A percentile compares a stretch with the other conserved stretches of the same genome.
These are phyloP conservation scores for Eristalinus aeneus DNA, from an alignment of 2,888 invertebrate genomes.

Conservation along the genomic window DNA sequence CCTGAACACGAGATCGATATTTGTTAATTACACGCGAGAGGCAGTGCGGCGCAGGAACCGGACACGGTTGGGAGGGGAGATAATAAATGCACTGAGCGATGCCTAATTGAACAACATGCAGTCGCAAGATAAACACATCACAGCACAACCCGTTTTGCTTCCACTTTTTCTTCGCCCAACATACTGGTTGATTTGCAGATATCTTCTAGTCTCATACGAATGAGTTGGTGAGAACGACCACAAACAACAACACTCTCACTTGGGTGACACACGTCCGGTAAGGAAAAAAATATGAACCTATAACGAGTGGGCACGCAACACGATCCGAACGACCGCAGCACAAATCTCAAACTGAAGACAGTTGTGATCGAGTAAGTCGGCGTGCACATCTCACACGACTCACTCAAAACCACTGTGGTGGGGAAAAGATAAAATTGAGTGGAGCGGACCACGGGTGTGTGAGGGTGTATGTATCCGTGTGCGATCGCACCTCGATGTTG, in stretches of 20 bases:
- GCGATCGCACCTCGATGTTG: neutral
- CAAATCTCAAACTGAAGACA: neutral
- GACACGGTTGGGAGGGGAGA: neutral
- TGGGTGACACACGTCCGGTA: constrained; percentile 55
- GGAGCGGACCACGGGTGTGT: neutral
- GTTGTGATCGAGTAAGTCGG: neutral
- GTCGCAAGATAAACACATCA: constrained; percentile 44
- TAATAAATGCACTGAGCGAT: constrained; percentile 27
- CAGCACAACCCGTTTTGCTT: constrained; percentile 53
- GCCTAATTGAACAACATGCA: constrained; percentile 59
- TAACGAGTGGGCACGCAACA: neutral
- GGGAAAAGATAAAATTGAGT: neutral
- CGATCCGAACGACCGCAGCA: neutral
- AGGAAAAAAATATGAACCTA: neutral
- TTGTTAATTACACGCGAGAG: constrained; percentile 53
- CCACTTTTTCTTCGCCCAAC: constrained; percentile 32
- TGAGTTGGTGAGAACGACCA: constrained; percentile 19
- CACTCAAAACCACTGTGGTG: neutral
- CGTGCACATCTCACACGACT: neutral
- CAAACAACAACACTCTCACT: constrained; percentile 31
- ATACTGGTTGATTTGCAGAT: constrained; percentile 14
- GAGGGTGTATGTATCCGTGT: neutral
- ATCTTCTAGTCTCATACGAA: constrained; percentile 34
- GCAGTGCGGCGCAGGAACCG: neutral
- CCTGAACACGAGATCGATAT: constrained; percentile 43